Percentiles rank a stretch among this genome's conserved stretches.
These are phyloP conservation scores for Nephrotoma appendiculata DNA, from an alignment of 2,888 invertebrate species.

Conservation along the genomic window DNA sequence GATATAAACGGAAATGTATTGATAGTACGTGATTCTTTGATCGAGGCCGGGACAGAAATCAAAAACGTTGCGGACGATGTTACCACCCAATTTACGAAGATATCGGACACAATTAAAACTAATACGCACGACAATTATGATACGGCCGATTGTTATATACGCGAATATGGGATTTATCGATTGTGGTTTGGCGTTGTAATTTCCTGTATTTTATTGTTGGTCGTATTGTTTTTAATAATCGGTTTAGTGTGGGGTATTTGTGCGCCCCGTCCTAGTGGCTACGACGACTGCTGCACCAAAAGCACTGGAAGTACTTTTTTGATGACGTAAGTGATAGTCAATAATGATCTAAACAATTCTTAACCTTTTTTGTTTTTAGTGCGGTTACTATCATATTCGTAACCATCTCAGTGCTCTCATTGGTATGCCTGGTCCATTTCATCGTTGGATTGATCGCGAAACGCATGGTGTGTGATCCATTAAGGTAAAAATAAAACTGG, in stretches of 20 bases:
- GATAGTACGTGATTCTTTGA: conserved; percentile 41
- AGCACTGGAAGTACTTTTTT: conserved; percentile 69
- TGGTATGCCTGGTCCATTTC: conserved; percentile 53
- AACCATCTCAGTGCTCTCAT: conserved; percentile 50
- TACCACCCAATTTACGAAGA: conserved; percentile 23
- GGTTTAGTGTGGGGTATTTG: conserved; percentile 82
- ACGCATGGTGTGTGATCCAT: conserved; percentile 61
- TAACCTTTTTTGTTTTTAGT: conserved; percentile 30
- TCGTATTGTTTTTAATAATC: conserved; percentile 53
- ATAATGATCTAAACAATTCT: neutral
- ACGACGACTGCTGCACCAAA: conserved; percentile 75
- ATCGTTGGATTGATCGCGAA: conserved; percentile 53
- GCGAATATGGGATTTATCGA: conserved; percentile 39
- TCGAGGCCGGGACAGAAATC: conserved; percentile 35
- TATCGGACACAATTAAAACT: conserved; percentile 25
- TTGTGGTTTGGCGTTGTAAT: conserved; percentile 60
- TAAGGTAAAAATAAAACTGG: conserved; percentile 33
- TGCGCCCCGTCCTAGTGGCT: conserved; percentile 74
- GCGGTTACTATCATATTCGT: conserved; percentile 65
- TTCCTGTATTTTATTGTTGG: conserved; percentile 50
- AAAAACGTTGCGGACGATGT: conserved; percentile 25
- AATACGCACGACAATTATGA: conserved; percentile 19
- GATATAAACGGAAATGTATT: conserved; percentile 54
- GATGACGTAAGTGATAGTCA: conserved; percentile 47
- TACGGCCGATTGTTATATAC: conserved; percentile 21